Conservation (phyloP, 2,797 vertebrate genomes). For the Falco peregrinus region DNA sequence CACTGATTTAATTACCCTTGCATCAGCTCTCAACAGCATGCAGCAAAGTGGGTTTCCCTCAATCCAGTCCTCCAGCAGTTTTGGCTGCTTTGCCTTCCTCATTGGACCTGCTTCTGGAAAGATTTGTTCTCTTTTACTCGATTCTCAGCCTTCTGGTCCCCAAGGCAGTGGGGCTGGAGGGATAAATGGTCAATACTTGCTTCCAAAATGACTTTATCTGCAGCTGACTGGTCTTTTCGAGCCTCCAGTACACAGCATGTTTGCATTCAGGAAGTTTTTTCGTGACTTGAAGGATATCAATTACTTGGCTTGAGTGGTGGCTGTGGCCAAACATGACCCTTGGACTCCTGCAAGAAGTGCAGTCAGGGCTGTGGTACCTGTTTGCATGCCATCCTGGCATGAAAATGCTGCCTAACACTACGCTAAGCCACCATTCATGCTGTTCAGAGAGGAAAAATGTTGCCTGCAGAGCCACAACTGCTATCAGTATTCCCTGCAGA, state of each 20-base stretch:
- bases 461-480: neutral
- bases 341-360: neutral
- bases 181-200: neutral
- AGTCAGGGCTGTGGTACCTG: fast-evolving
- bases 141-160: neutral
- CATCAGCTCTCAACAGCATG: neutral
- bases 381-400: neutral
- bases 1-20: neutral
- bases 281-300: neutral
- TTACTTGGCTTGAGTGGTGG: neutral
- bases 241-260: neutral
- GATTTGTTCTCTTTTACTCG: neutral
- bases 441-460: neutral
- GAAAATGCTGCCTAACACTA: neutral
- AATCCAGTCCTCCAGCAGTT: neutral
- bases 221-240: neutral
- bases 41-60: neutral
- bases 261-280: neutral
- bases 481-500: neutral
- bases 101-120: neutral
- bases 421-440: neutral
- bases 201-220: neutral
- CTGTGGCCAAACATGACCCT: neutral
- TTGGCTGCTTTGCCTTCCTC: neutral
- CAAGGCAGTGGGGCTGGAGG: neutral